These are phyloP conservation scores for Torymus texanus DNA, from an alignment of 2,888 invertebrate genomes.

Conservation along the genomic window DNA sequence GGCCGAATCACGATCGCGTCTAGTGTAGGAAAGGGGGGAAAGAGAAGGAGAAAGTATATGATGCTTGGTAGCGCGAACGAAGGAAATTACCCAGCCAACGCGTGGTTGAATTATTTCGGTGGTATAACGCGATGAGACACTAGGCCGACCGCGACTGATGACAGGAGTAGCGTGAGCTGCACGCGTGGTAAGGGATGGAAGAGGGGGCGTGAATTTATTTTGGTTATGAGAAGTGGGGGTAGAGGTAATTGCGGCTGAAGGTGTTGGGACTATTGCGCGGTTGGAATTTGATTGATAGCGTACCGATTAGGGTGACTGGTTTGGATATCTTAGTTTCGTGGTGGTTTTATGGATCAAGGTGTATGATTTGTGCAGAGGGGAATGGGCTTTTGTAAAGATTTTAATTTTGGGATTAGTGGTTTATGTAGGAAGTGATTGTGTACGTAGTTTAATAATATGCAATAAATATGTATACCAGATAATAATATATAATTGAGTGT, in stretches of 20 bases:
- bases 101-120: neutral
- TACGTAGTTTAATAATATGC: too few species aligned
- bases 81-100: constrained; percentile 27
- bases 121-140: neutral
- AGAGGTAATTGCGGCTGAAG: constrained; percentile 3
- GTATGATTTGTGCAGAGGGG: too few species aligned
- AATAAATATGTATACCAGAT: too few species aligned
- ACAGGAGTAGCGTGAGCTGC: neutral
- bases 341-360: too few species aligned
- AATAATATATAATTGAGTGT: too few species aligned
- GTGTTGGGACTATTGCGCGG: neutral
- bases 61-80: neutral
- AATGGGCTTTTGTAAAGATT: too few species aligned
- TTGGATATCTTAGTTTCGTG: too few species aligned
- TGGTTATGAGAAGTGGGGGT: neutral
- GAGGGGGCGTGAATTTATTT: constrained; percentile 6
- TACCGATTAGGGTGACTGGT: neutral
- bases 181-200: neutral
- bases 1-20: constrained; percentile 27
- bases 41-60: neutral
- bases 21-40: neutral
- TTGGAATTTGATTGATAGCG: neutral
- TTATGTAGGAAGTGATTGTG: too few species aligned
- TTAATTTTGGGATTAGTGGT: too few species aligned
- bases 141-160: neutral